Evolutionary conservation across 1,140 invertebrate species (phyloP), one percentile per base, ranked within the genome.

Genomic region (Eupeodes corollae): DNA sequence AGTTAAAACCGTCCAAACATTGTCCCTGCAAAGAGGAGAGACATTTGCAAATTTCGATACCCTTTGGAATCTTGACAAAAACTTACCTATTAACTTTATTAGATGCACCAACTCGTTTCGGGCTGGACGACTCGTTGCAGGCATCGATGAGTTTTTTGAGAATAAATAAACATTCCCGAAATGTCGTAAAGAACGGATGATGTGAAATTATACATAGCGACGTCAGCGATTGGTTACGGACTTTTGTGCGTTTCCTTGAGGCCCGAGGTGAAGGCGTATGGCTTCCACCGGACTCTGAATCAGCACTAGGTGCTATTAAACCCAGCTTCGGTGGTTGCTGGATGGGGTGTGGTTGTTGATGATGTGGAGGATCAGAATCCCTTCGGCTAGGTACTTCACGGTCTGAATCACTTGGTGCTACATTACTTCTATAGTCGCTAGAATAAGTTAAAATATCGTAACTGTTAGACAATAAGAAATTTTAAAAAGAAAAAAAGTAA

Each of bases 181-280:
- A 98, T 61, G 86, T 92, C 38, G 92, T 88, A 69, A 99, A 96
- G 72, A 99, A 98, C 33, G 95, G 94, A 79, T 99, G 96, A 79
- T 99, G 96, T 51, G 93, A 98, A 37, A 99, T 79, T 55, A 99
- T 84, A 73, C 96, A 99, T 43, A 99, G 74, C 35, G 94, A 97
- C 35, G 95, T 99, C 51, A 99, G 73, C 11, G 91, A 93, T 70
- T 96, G 86, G 73, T 86, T 93, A 60, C 84, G 77, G 54, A 86
- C 74, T 58, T 82, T 79, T 82, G 85, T 72, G 10, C 85, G 73
- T 65, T 84, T 82, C 48, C 87, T 75, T n/a, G 78, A 83, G 15
- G 86, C 85, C 47, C 87, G 74, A 1, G 88, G 88, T 30, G 86
- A 89, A 3, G 87, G 87, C 9, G 86, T 84, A 69, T 88, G 85